These are phyloP conservation scores for Drosophila bunnanda DNA, from an alignment of 2,888 invertebrate genomes.

Conservation along the genomic window DNA sequence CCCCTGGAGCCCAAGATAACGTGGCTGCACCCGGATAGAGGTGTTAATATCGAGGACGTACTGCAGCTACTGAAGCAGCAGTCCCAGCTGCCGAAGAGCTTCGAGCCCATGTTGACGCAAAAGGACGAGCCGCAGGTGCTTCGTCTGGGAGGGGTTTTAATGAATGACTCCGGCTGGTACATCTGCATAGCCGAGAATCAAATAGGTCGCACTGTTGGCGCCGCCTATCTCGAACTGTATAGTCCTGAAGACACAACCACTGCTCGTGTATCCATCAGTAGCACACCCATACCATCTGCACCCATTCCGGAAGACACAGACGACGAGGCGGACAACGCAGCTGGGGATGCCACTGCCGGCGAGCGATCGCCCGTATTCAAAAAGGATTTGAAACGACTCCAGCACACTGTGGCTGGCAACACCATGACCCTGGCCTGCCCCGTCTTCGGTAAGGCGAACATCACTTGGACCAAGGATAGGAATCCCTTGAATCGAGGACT, in stretches of 20 bases:
- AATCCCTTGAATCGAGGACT: slow-evolving; percentile 87
- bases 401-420: slow-evolving; percentile 89
- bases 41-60: slow-evolving; percentile 41
- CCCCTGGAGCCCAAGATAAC: slow-evolving; percentile 93
- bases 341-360: slow-evolving; percentile 18
- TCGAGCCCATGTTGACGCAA: slow-evolving; percentile 54
- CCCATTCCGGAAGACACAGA: slow-evolving; percentile 18
- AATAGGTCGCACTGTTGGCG: slow-evolving; percentile 91
- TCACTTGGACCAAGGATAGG: slow-evolving; percentile 93
- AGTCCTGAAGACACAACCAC: slow-evolving; percentile 8
- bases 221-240: slow-evolving; percentile 89
- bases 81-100: slow-evolving; percentile 3
- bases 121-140: slow-evolving; percentile 89
- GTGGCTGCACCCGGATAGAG: slow-evolving; percentile 86
- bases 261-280: slow-evolving; percentile 3
- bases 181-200: slow-evolving; percentile 96
- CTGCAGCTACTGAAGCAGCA: slow-evolving; percentile 34
- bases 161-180: slow-evolving; percentile 96
- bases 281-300: slow-evolving; percentile 25
- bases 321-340: slow-evolving; percentile 26
- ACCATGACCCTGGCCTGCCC: slow-evolving; percentile 88
- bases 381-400: slow-evolving; percentile 2
- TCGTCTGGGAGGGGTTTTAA: slow-evolving; percentile 92
- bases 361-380: slow-evolving; percentile 49
- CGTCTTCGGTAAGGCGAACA: slow-evolving; percentile 90